phyloP scores from a whole-genome alignment of 2,113 vertebrate species.

The Myotis lucifugus region DNA sequence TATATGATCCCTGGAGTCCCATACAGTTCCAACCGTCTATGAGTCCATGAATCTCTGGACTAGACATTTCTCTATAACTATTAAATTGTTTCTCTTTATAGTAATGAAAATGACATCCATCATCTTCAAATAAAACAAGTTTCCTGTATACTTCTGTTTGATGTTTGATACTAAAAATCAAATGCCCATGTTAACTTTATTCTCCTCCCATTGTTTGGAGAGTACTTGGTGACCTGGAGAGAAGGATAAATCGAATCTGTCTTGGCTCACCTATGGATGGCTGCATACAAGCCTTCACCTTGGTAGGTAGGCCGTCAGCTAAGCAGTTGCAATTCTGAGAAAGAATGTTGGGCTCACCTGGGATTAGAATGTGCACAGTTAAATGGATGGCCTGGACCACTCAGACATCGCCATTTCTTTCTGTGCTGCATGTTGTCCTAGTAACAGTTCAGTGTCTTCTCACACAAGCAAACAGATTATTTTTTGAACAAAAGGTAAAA shows the following conservation, averaged over 20 bases:
- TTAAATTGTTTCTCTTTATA: background rate
- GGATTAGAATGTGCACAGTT: background rate
- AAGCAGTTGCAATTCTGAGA: background rate
- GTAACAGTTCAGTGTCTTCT: background rate
- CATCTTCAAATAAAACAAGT: background rate
- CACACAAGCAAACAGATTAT: background rate
- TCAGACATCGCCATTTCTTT: background rate
- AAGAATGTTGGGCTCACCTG: background rate
- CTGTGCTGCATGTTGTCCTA: background rate
- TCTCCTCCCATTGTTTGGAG: background rate
- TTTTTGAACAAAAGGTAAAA: background rate
- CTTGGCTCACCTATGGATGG: background rate
- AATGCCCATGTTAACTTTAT: background rate
- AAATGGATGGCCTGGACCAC: rapidly evolving
- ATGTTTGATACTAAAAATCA: background rate
- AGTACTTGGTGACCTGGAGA: background rate
- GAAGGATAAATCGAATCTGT: background rate
- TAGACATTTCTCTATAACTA: background rate
- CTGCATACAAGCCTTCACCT: background rate
- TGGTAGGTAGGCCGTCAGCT: background rate
- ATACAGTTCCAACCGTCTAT: background rate
- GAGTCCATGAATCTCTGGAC: background rate
- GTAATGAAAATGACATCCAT: background rate
- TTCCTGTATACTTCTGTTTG: background rate
- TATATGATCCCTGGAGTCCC: background rate